Evolutionary conservation across 2,113 vertebrate species (phyloP).

Genomic region (Sinocyclocheilus anophthalmus): DNA sequence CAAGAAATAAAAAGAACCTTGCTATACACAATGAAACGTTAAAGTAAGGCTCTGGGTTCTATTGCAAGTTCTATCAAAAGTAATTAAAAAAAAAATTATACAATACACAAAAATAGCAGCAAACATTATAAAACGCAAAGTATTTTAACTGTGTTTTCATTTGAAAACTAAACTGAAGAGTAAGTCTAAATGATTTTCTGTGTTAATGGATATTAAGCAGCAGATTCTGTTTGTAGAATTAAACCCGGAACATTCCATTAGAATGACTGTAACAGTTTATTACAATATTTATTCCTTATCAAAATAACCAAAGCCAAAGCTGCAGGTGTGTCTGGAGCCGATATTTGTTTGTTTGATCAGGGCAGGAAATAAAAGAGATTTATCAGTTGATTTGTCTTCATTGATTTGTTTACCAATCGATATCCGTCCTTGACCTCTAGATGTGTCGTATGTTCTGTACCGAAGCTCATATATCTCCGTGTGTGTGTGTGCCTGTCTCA

Average conservation of each 20-base stretch:
- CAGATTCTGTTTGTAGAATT: background rate
- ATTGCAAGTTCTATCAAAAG: background rate
- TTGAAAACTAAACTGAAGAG: background rate
- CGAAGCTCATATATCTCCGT: background rate
- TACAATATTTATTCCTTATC: no score
- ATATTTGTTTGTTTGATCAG: background rate
- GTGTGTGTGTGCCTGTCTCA: background rate
- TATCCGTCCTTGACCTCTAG: slow-evolving; percentile 13
- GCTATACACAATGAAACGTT: background rate
- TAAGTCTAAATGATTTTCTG: background rate
- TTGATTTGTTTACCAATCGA: slow-evolving; percentile 10
- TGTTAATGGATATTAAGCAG: background rate
- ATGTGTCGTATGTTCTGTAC: background rate
- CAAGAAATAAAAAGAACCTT: background rate
- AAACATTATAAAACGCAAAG: no score
- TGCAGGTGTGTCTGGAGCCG: background rate
- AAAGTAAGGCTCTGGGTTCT: slow-evolving; percentile 16
- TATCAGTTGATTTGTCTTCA: background rate
- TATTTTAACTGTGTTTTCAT: no score
- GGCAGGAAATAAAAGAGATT: background rate
- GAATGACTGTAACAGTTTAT: background rate
- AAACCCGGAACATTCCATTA: background rate
- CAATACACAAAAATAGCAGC: no score
- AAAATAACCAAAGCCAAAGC: background rate
- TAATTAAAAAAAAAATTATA: background rate